These are phyloP conservation scores for Dolichoris vasculosae DNA, from an alignment of 1,140 invertebrate species.

Conservation along the genomic window DNA sequence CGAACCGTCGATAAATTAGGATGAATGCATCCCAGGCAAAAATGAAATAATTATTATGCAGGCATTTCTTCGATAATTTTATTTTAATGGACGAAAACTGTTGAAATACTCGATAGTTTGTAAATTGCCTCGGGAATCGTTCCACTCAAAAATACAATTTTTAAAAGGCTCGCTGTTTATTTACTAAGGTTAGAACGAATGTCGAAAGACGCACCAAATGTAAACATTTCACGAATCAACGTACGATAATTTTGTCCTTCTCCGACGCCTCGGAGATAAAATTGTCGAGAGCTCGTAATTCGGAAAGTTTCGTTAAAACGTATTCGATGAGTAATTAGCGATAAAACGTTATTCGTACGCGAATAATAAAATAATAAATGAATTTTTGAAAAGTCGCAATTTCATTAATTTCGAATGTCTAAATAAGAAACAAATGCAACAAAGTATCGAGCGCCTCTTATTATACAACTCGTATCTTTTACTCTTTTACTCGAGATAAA, in stretches of 20 bases:
- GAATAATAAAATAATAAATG: background rate
- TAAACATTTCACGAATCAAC: background rate
- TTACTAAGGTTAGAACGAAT: background rate
- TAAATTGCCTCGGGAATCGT: background rate
- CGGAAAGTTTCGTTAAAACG: background rate
- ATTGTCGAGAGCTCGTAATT: too few relatives aligned
- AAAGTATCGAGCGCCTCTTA: background rate
- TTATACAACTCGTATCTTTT: background rate
- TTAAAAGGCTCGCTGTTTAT: background rate
- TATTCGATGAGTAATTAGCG: background rate
- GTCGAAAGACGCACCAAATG: background rate
- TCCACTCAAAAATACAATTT: background rate
- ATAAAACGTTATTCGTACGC: background rate
- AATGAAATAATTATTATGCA: background rate
- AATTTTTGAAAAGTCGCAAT: background rate
- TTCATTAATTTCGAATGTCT: background rate
- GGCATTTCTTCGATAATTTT: background rate
- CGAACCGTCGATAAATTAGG: background rate
- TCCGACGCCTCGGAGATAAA: background rate
- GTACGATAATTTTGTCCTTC: background rate
- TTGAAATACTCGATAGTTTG: background rate
- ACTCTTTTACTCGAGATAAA: background rate
- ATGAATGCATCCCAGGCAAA: background rate
- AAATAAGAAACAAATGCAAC: background rate
- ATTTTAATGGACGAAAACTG: background rate